Conservation (phyloP, 2,888 invertebrate species). For the Theretra japonica region DNA sequence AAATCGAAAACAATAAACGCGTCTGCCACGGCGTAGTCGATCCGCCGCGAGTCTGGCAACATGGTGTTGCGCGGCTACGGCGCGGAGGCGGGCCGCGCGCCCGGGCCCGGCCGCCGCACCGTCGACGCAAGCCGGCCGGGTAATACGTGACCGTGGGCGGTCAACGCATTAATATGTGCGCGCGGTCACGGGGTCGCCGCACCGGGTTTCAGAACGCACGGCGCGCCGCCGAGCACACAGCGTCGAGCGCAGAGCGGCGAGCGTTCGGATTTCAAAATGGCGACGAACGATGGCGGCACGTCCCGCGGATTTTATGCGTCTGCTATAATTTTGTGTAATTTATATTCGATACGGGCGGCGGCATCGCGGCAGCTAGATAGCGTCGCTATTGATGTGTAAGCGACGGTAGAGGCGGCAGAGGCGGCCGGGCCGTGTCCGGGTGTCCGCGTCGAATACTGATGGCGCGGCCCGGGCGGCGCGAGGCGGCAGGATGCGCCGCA, state of each 20-base stretch:
- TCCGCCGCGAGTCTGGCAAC: slow-evolving; percentile 58
- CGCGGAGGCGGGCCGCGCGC: slow-evolving; percentile 44
- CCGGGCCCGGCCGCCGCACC: slow-evolving; percentile 49
- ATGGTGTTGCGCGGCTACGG: slow-evolving; percentile 48
- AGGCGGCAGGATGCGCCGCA: slow-evolving; percentile 62
- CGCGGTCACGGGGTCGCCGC: slow-evolving; percentile 80
- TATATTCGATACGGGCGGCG: slow-evolving; percentile 74
- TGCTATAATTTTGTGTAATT: slow-evolving; percentile 77
- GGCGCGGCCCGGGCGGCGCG: slow-evolving; percentile 35
- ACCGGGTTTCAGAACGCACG: slow-evolving; percentile 63
- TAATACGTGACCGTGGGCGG: slow-evolving; percentile 77
- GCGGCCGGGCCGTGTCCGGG: slow-evolving; percentile 70
- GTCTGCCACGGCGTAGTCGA: slow-evolving; percentile 63
- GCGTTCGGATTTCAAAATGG: slow-evolving; percentile 64
- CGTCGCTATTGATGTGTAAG: slow-evolving; percentile 74
- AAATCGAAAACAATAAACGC: slow-evolving; percentile 77
- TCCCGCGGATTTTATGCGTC: slow-evolving; percentile 68
- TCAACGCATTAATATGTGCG: slow-evolving; percentile 79
- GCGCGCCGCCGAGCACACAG: slow-evolving; percentile 30
- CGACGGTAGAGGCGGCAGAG: slow-evolving; percentile 38
- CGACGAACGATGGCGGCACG: slow-evolving; percentile 57
- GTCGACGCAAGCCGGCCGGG: slow-evolving; percentile 64
- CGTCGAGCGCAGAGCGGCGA: slow-evolving; percentile 39
- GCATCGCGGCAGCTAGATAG: slow-evolving; percentile 67
- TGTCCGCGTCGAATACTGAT: slow-evolving; percentile 72